Conservation (phyloP, 2,113 vertebrate species). For the Pollimyrus isidori region DNA sequence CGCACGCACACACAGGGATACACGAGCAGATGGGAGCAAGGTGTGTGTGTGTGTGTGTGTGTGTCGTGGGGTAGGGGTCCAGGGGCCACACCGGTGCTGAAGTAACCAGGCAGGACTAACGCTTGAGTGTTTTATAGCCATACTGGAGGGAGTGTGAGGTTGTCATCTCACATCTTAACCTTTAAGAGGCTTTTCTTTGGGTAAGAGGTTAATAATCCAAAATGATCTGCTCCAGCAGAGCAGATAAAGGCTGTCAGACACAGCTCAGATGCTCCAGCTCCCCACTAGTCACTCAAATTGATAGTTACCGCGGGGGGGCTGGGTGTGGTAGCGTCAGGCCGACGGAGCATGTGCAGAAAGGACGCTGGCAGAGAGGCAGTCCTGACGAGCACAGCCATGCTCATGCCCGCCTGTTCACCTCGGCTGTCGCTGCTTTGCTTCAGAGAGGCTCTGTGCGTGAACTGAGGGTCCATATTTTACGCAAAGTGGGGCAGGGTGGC, state of each 20-base stretch:
- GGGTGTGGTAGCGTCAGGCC: constrained; percentile 39
- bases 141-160: constrained; percentile 36
- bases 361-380: not conserved
- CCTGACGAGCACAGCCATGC: not conserved
- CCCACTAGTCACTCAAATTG: constrained; percentile 53
- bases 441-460: not conserved
- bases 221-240: constrained; percentile 61
- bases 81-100: constrained; percentile 33
- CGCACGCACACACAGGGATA: constrained; percentile 38
- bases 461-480: not conserved
- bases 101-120: constrained; percentile 52
- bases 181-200: constrained; percentile 42
- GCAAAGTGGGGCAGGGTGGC: not conserved
- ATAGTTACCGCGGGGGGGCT: constrained; percentile 50
- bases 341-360: not conserved
- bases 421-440: not conserved
- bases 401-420: not conserved
- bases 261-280: constrained; percentile 48
- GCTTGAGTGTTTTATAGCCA: constrained; percentile 51
- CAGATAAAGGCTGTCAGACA: constrained; percentile 56
- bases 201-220: constrained; percentile 61
- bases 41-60: constrained; percentile 6
- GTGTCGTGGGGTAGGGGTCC: constrained; percentile 12
- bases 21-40: constrained; percentile 18
- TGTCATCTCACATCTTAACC: constrained; percentile 59